A percentile compares a stretch with the other conserved stretches of the same genome.
Conservation (phyloP, 1,140 invertebrate genomes). For the Neocloeon triangulifer region DNA sequence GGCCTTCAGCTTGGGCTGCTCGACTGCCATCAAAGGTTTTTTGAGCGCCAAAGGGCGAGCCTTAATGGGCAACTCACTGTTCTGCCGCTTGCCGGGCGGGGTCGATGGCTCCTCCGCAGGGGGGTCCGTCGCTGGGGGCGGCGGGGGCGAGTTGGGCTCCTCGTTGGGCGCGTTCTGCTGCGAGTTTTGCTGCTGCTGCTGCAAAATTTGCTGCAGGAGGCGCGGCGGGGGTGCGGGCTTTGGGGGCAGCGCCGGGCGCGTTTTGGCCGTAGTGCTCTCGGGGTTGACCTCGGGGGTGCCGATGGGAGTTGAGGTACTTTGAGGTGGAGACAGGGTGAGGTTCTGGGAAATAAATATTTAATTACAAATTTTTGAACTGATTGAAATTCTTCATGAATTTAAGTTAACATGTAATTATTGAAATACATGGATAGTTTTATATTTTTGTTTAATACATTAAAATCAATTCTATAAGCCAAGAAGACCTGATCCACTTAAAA, state of each 20-base stretch:
- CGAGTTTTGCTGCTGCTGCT: not conserved
- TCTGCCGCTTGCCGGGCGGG: slow-evolving; percentile 9
- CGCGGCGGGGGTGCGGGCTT: slow-evolving; percentile 32
- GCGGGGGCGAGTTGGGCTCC: slow-evolving; percentile 7
- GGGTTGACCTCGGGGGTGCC: slow-evolving; percentile 23
- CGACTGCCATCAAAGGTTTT: slow-evolving; percentile 46
- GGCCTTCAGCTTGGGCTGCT: slow-evolving; percentile 38
- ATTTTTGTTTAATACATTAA: no score
- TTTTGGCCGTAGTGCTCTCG: slow-evolving; percentile 10
- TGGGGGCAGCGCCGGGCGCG: slow-evolving; percentile 45
- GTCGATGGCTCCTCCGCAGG: slow-evolving; percentile 14
- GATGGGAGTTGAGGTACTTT: slow-evolving; percentile 28
- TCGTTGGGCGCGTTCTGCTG: not conserved
- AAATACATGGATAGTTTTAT: no score
- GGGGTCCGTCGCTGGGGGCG: slow-evolving; percentile 15
- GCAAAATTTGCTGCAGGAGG: slow-evolving; percentile 20
- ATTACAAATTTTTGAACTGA: no score
- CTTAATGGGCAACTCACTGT: slow-evolving; percentile 36
- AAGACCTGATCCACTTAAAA: no score
- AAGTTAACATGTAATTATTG: no score
- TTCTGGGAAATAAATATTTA: slow-evolving; percentile 8
- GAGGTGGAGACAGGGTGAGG: slow-evolving; percentile 26
- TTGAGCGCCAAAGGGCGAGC: slow-evolving; percentile 53
- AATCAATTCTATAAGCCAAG: no score
- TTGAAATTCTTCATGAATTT: no score